phyloP scores from a whole-genome alignment of 2,888 invertebrate species.

The Drosophila kambysellisi region DNA sequence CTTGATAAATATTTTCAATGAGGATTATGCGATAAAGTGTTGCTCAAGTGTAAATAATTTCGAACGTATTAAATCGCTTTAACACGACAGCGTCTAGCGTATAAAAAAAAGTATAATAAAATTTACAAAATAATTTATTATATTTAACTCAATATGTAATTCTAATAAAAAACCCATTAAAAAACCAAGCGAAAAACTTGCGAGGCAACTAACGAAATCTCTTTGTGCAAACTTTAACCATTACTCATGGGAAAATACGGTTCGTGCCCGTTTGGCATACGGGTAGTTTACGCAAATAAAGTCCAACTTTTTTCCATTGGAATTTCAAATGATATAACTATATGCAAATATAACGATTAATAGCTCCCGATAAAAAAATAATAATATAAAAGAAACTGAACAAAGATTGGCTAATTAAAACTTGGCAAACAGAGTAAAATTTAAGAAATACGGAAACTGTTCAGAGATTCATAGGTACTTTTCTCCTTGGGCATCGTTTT shows the following conservation, averaged over 20 bases:
- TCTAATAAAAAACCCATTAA: slow-evolving; percentile 12
- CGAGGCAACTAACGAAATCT: slow-evolving; percentile 45
- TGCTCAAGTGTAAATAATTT: slow-evolving; percentile 65
- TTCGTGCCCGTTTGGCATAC: slow-evolving; percentile 42
- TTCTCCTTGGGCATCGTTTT: neutral
- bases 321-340: slow-evolving; percentile 4
- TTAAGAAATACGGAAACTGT: neutral
- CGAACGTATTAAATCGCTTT: slow-evolving; percentile 60
- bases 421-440: neutral
- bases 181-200: slow-evolving; percentile 25
- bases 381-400: neutral
- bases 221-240: slow-evolving; percentile 62
- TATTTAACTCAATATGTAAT: slow-evolving; percentile 16
- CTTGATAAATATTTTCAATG: slow-evolving; percentile 53
- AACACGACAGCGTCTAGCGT: neutral
- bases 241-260: slow-evolving; percentile 57
- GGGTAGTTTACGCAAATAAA: slow-evolving; percentile 25
- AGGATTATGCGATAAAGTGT: slow-evolving; percentile 69
- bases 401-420: neutral
- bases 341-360: slow-evolving; percentile 30
- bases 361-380: neutral
- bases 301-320: slow-evolving; percentile 12
- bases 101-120: slow-evolving; percentile 3
- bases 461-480: neutral
- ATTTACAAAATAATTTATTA: slow-evolving; percentile 31